Evolutionary conservation across 2,113 vertebrate species (phyloP).

Genomic region (Ahaetulla prasina): DNA sequence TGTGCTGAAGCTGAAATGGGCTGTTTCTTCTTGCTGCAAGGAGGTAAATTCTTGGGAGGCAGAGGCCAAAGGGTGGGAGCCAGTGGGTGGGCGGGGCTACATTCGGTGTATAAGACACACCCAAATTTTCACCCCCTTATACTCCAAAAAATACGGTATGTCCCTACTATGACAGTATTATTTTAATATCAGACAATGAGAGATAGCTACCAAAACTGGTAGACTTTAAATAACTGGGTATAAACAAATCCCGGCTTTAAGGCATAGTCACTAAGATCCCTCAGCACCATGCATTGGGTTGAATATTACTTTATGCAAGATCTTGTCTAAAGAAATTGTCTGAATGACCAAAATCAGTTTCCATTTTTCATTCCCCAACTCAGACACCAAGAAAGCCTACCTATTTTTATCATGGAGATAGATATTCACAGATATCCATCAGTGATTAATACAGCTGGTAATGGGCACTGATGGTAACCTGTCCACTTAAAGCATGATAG

Average conservation of each 20-base stretch:
- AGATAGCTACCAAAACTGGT: not conserved
- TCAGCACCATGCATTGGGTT: not conserved
- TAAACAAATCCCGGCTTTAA: not conserved
- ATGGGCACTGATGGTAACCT: not conserved
- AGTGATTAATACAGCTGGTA: too few relatives aligned
- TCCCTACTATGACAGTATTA: not conserved
- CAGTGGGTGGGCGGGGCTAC: too few relatives aligned
- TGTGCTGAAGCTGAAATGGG: too few relatives aligned
- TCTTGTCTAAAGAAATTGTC: not conserved
- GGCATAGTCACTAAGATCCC: not conserved
- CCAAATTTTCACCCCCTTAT: too few relatives aligned
- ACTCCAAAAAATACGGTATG: too few relatives aligned
- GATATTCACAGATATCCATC: not conserved
- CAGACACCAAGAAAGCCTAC: not conserved
- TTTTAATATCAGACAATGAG: not conserved
- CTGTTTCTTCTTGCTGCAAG: too few relatives aligned
- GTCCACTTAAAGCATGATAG: not conserved
- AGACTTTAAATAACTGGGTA: not conserved
- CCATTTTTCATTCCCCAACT: not conserved
- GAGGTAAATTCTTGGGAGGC: too few relatives aligned
- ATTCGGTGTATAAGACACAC: too few relatives aligned
- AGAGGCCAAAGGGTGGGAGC: too few relatives aligned
- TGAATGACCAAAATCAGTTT: too few relatives aligned
- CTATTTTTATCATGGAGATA: not conserved
- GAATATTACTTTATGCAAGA: not conserved